Evolutionary conservation across 2,888 invertebrate genomes (phyloP).

Genomic region (Strigamia maritima): DNA sequence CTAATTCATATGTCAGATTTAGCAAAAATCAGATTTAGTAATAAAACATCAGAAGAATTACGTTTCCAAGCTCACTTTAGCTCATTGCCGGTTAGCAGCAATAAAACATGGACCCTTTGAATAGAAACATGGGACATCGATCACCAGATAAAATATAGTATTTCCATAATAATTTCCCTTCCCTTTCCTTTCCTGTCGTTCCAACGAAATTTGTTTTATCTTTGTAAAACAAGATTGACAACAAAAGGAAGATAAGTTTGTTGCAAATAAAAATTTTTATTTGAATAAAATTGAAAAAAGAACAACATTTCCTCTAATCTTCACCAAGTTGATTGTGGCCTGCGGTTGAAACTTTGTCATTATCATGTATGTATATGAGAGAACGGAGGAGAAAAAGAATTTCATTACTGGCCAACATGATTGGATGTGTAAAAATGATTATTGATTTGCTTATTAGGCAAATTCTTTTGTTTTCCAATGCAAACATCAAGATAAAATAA

Average conservation of each 20-base stretch:
- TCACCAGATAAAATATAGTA: too few relatives aligned
- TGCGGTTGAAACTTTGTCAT: not conserved
- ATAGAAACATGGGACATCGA: too few relatives aligned
- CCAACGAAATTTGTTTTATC: not conserved
- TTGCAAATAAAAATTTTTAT: not conserved
- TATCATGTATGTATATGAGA: not conserved
- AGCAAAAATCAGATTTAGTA: too few relatives aligned
- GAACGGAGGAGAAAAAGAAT: not conserved
- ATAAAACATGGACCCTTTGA: too few relatives aligned
- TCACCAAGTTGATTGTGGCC: not conserved
- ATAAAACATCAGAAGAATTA: too few relatives aligned
- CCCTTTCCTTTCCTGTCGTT: not conserved
- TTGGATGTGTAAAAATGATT: not conserved
- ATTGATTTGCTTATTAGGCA: conserved; percentile 4
- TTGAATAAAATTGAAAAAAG: not conserved
- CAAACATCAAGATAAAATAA: not conserved
- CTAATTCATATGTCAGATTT: too few relatives aligned
- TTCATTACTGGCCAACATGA: conserved; percentile 4
- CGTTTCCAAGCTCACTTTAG: too few relatives aligned
- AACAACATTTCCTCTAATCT: not conserved
- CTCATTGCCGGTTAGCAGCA: too few relatives aligned
- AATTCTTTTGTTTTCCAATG: not conserved
- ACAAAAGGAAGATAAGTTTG: not conserved
- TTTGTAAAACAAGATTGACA: not conserved
- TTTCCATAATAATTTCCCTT: not conserved